phyloP scores from a whole-genome alignment of 1,140 invertebrate species.

The Lamellibrachia luymesi region DNA sequence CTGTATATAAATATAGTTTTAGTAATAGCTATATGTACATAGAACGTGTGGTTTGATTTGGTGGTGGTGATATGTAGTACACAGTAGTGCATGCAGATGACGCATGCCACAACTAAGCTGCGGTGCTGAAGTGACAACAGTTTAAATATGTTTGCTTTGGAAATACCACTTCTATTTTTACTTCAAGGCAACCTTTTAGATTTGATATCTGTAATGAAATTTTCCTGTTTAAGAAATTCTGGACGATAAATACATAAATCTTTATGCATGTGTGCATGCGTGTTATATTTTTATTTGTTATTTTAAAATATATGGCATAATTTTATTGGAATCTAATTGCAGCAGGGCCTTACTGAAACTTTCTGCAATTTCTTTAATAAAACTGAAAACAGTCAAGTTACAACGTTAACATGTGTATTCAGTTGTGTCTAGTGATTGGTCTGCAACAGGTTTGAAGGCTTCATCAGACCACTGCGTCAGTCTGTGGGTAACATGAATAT shows the following conservation, averaged over 20 bases:
- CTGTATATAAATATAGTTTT: not conserved
- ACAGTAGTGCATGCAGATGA: not conserved
- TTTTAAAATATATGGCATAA: not conserved
- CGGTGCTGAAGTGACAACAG: not conserved
- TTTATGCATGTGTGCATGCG: too few relatives aligned
- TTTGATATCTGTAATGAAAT: too few relatives aligned
- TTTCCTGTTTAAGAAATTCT: not conserved
- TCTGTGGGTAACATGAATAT: slow-evolving; percentile 19
- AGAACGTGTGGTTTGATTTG: not conserved
- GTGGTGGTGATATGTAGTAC: not conserved
- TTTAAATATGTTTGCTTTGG: not conserved
- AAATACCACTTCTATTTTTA: not conserved
- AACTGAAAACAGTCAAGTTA: too few relatives aligned
- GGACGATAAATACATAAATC: too few relatives aligned
- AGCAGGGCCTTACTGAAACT: not conserved
- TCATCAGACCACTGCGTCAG: not conserved
- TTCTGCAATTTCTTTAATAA: not conserved
- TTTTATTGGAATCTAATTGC: not conserved
- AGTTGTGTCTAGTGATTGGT: not conserved
- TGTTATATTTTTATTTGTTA: not conserved
- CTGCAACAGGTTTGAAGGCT: not conserved
- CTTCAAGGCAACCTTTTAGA: not conserved
- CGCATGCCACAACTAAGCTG: not conserved
- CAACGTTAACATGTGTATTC: not conserved
- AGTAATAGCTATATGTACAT: not conserved